phyloP scores from a whole-genome alignment of 2,113 vertebrate species.

The Columba livia region DNA sequence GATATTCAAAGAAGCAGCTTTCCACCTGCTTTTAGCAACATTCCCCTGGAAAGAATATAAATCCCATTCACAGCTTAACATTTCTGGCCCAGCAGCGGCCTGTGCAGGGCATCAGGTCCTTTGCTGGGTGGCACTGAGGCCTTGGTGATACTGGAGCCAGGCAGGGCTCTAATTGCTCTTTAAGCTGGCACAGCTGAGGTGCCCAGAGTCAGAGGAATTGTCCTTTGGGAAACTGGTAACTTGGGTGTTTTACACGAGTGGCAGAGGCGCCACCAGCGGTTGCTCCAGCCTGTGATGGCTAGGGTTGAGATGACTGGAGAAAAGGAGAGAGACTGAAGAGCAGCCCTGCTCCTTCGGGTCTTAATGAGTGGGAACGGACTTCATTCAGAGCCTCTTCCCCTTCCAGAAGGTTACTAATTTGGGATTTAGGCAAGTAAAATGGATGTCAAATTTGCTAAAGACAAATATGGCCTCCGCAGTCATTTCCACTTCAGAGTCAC shows the following conservation, averaged over 20 bases:
- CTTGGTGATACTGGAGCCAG: not conserved
- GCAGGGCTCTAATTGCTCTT: not conserved
- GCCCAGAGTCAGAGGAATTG: fast-evolving
- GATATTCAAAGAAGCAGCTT: not conserved
- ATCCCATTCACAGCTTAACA: not conserved
- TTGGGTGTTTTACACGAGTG: not conserved
- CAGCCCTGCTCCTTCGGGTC: not conserved
- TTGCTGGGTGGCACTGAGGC: not conserved
- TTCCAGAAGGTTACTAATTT: not conserved
- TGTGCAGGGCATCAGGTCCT: not conserved
- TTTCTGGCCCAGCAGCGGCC: not conserved
- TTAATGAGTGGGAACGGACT: not conserved
- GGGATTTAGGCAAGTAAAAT: not conserved
- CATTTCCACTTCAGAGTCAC: not conserved
- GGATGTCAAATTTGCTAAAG: not conserved
- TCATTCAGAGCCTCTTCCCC: not conserved
- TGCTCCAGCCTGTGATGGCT: fast-evolving
- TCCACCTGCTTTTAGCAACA: not conserved
- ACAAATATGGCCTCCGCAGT: fast-evolving
- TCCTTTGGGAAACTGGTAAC: fast-evolving
- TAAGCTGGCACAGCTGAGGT: fast-evolving
- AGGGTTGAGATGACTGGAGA: not conserved
- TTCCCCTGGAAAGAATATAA: not conserved
- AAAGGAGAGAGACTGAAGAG: not conserved
- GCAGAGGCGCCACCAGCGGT: not conserved